Base-by-base conservation (phyloP, 2,888 invertebrate genomes). In the Tipula vernalis region DNA sequence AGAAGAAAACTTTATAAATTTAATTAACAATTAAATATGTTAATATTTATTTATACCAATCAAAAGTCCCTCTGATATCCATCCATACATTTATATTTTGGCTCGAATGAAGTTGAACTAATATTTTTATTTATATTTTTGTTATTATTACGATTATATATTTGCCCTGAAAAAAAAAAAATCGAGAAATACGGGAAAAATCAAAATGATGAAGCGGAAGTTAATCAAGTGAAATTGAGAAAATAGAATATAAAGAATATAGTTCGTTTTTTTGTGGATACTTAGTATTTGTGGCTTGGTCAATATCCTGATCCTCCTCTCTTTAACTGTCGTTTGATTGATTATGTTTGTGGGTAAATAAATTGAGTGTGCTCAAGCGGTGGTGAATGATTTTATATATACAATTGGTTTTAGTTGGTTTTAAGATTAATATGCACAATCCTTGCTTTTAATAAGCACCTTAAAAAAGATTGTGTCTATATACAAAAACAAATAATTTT, bases 181-280 rank as follows among this genome's bases (percentile, higher is more conserved):
- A 36, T 36, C 41, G 36, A 84, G 39, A 39, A 41, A 84, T 39
- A 84, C 84, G 39, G 39, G 39, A 84, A 84, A 83, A 39, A 84
- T 84, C 41, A n/a, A 84, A 84, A 84, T 15, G 39, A 84, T 84
- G 84, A 84, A 84, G 84, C 84, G 84, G 84, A 84, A 84, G 84
- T 84, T 84, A 84, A 84, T 84, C 84, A 84, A 84, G 84, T 83
- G 83, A 36, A 83, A 36, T 83, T 83, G 4, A 36, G 83, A 36
- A 36, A 83, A 83, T 83, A 36, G 36, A 36, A 36, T 83, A 36
- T 83, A 36, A 36, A 39, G 39, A 39, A 39, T 39, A 1, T 28
- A 2, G 39, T 36, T 83, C 83, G 36, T 36, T 36, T 83, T 13
- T 83, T 83, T 83, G 83, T 44, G 36, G 12, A 5, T 84, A n/a